Base-by-base conservation (phyloP, 2,113 vertebrate species). In the Percina caprodes region DNA sequence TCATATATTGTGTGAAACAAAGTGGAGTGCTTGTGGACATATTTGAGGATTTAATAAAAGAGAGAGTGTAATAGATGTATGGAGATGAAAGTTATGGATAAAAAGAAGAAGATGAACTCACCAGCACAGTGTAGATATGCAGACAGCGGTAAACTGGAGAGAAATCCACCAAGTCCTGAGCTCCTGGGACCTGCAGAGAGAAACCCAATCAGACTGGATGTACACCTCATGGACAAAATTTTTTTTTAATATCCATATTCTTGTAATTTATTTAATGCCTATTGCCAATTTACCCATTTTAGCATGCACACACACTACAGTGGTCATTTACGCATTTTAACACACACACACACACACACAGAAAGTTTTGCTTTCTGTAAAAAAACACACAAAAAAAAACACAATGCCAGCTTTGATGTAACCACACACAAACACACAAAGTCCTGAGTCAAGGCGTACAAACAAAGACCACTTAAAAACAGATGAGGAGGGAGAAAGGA, bases 111-210 rank as follows among this genome's bases (percentile, higher is more conserved):
- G 42, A 84, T 4, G 0, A 33, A 82, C 93, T 93, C 82, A 94
- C 92, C 90, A 93, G 79, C 55, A 65, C 96, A 0, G 97, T 97
- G 92, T 99, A 99, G 90, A 99, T 99, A 75, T 99, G 98, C 24
- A 99, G 95, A 92, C 98, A 99, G 24, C 97, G 95, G 88, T 99
- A 99, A 10, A 99, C 98, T 0, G 98, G 98, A 2, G 98, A 99
- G 91, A 99, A 99, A 83, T 99, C 98, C 90, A 99, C 98, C 93
- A 99, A 80, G 67, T 99, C 98, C 72, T 99, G 98, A 51, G 98
- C 97, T 21, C 97, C 98, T 0, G 96, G 96, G 12, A 98, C 95
- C 98, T 99, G 65, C 18, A 55, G 12, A 80, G 6, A 80, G 9
- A 49, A 23, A 88, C 2, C 30, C 9, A 26, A 12, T 80, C 52